These are phyloP conservation scores for Macrostomum lignano DNA, from an alignment of 1,140 invertebrate species.

Conservation along the genomic window DNA sequence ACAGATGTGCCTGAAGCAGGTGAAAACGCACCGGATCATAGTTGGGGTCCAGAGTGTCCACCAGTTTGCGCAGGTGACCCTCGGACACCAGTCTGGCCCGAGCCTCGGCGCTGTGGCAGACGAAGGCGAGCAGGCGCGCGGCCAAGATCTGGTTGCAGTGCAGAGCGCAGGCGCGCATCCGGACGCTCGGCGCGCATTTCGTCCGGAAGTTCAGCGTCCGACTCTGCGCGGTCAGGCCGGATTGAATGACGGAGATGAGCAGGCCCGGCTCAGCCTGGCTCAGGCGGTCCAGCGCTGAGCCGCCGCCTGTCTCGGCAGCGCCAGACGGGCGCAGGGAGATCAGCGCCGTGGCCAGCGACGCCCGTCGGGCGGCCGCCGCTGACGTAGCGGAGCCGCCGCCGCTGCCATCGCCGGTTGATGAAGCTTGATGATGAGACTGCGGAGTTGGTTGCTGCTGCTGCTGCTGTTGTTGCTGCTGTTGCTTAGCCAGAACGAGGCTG, in stretches of 20 bases:
- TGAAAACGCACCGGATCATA: constrained; percentile 38
- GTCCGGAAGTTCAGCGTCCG: constrained; percentile 36
- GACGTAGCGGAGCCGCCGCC: too few relatives aligned
- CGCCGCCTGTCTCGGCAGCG: too few relatives aligned
- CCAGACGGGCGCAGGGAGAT: too few relatives aligned
- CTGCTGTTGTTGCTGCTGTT: too few relatives aligned
- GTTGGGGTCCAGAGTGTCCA: constrained; percentile 36
- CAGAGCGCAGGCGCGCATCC: constrained; percentile 36
- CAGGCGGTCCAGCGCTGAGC: constrained; percentile 31
- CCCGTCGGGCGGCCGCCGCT: too few relatives aligned
- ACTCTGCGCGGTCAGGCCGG: constrained; percentile 40
- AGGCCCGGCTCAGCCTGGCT: constrained; percentile 29
- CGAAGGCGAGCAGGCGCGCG: constrained; percentile 35
- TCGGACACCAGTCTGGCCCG: constrained; percentile 32
- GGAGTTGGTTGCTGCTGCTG: too few relatives aligned
- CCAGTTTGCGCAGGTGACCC: constrained; percentile 33
- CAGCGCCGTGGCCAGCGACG: too few relatives aligned
- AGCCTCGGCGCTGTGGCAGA: constrained; percentile 32
- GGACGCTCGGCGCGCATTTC: constrained; percentile 33
- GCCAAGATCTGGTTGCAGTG: constrained; percentile 40
- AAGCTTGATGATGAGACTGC: too few relatives aligned
- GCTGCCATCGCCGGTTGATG: too few relatives aligned
- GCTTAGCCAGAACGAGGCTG: too few relatives aligned
- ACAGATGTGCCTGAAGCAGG: too few relatives aligned
- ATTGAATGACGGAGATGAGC: constrained; percentile 37